Percentiles rank a stretch among this genome's conserved stretches.
These are phyloP conservation scores for Anseranas semipalmata DNA, from an alignment of 2,113 vertebrate genomes.

Conservation along the genomic window DNA sequence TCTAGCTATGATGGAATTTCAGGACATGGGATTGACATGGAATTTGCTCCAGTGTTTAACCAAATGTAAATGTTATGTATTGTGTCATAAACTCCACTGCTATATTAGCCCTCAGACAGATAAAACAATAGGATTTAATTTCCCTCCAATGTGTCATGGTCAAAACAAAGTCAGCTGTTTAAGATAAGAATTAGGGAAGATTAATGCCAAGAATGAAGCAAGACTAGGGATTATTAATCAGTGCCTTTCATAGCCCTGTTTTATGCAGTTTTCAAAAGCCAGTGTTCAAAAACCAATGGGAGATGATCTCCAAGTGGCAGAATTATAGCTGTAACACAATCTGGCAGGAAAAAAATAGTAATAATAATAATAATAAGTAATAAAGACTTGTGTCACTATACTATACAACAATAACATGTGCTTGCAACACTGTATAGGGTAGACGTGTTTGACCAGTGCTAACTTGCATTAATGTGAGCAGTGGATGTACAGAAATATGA, in stretches of 20 bases:
- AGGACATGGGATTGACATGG: background rate
- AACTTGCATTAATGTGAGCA: background rate
- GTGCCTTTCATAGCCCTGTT: background rate
- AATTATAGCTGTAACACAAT: background rate
- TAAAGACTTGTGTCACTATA: background rate
- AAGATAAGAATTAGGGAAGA: slow-evolving; percentile 2
- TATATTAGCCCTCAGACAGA: background rate
- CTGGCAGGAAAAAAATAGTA: background rate
- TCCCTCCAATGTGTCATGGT: background rate
- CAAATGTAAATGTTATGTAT: background rate
- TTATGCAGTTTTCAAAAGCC: background rate
- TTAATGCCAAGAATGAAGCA: background rate
- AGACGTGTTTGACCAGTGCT: background rate
- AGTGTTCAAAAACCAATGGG: background rate
- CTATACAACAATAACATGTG: background rate
- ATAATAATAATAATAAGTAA: background rate
- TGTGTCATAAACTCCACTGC: background rate
- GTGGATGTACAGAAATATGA: background rate
- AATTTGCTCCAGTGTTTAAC: background rate
- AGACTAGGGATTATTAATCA: background rate
- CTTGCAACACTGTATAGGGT: background rate
- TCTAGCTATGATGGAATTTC: background rate
- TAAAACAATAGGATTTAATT: background rate
- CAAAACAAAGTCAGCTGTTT: background rate
- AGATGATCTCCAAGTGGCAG: background rate